Evolutionary conservation across 2,113 vertebrate genomes (phyloP), one percentile per base, ranked within the genome.

Genomic region (Forbesichthys agassizii): DNA sequence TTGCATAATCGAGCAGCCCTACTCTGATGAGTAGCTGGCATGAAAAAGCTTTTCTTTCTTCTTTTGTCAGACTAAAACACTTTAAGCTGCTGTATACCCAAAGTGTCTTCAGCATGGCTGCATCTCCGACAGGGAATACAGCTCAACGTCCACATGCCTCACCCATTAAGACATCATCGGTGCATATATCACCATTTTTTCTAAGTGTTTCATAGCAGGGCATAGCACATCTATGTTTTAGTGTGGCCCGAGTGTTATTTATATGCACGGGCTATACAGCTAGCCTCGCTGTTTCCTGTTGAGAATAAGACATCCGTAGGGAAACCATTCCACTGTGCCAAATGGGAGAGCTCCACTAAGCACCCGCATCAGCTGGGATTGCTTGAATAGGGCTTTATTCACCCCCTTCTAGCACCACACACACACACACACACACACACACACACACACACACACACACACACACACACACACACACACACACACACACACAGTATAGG

Each of bases 381-480:
- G 80, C 79, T 89, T 89, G 78, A 91, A 90, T 84, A 86, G 79
- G 71, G 80, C 87, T 89, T 88, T 87, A 82, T 86, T 85, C 65
- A 52, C 56, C 5, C 46, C 42, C 20, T 48, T 42, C 68, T 48
- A 27, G 27, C 27, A 27, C 27, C 63, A 51, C 53, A 10, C 3
- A 48, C 33, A 46, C 20, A 20, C 20, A 20, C 20, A 20, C 20
- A 20, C 20, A 20, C 20, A 20, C 20, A 20, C 20, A 20, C 20
- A 20, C 20, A 20, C 20, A 20, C 20, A 20, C 63, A 51, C 53
- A 10, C 20, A 20, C 20, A 20, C 20, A 20, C 20, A 20, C 20
- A 20, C 20, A 20, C 20, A 20, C 20, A 20, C 20, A 20, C 20
- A 20, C 20, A 20, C 20, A 20, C 63, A 51, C 53, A 10, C 3